phyloP scores from a whole-genome alignment of 2,797 vertebrate species.

The Onychomys torridus region DNA sequence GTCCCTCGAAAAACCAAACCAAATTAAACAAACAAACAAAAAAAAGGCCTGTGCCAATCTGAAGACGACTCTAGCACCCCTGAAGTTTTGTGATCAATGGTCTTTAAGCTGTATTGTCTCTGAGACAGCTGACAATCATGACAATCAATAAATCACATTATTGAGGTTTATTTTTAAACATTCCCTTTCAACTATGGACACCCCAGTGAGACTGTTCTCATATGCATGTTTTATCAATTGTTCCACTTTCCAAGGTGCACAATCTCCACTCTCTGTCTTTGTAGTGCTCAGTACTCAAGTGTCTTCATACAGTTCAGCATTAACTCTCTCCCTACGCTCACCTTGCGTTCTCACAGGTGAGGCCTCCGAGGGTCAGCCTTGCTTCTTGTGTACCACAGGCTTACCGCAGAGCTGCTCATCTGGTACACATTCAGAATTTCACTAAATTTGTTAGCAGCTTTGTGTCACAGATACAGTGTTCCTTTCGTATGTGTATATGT shows the following conservation, averaged over 20 bases:
- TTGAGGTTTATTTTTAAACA: slow-evolving; percentile 58
- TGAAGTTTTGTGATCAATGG: slow-evolving; percentile 44
- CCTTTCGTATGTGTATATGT: neutral
- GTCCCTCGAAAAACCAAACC: no score
- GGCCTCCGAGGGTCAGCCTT: neutral
- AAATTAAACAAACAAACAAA: no score
- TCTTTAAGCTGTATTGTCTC: neutral
- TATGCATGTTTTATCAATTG: neutral
- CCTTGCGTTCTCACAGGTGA: neutral
- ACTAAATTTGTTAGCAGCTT: slow-evolving; percentile 17
- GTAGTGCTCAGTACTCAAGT: neutral
- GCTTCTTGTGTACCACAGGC: neutral
- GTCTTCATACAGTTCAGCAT: neutral
- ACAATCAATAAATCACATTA: slow-evolving; percentile 35
- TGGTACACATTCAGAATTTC: neutral
- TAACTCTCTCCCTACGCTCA: neutral
- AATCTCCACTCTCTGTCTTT: neutral
- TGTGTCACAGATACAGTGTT: slow-evolving; percentile 14
- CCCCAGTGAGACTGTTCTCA: neutral
- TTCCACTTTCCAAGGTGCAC: neutral
- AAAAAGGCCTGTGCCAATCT: neutral
- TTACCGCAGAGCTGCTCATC: neutral
- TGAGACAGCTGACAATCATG: neutral
- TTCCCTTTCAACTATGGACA: slow-evolving; percentile 48
- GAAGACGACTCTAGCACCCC: neutral